Conservation (phyloP, 2,113 vertebrate species). For the Cervus canadensis region DNA sequence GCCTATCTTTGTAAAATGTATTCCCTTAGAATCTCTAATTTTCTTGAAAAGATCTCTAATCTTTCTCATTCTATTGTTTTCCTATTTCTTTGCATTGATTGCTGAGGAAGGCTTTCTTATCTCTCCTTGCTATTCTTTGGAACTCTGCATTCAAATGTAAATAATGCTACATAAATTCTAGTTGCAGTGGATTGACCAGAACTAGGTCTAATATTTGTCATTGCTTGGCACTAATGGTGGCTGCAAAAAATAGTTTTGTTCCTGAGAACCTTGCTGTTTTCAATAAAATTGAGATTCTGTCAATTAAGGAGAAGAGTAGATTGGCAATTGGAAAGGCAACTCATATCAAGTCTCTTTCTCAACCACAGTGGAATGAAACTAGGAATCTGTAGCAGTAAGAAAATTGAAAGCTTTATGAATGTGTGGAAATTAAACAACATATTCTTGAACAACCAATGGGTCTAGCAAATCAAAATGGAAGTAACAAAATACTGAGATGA, state of each 20-base stretch:
- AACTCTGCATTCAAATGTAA: neutral
- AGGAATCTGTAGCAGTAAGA: neutral
- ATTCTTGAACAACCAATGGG: neutral
- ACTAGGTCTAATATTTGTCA: neutral
- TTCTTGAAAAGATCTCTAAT: neutral
- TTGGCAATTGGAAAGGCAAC: neutral
- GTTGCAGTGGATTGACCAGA: neutral
- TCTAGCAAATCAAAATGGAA: neutral
- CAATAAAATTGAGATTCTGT: neutral
- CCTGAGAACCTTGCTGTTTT: neutral
- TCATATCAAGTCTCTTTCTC: neutral
- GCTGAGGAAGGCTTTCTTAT: neutral
- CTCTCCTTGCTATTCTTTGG: neutral
- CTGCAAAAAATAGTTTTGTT: neutral
- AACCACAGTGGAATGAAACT: neutral
- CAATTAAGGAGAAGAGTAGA: neutral
- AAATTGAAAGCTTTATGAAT: neutral
- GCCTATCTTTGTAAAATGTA: neutral
- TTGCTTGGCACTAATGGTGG: neutral
- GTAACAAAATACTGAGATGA: neutral
- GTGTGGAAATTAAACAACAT: neutral
- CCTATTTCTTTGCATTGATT: neutral
- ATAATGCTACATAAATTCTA: neutral
- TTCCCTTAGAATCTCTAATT: neutral
- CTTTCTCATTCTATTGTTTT: neutral